Conservation (phyloP, 2,113 vertebrate species). For the Martes martes region DNA sequence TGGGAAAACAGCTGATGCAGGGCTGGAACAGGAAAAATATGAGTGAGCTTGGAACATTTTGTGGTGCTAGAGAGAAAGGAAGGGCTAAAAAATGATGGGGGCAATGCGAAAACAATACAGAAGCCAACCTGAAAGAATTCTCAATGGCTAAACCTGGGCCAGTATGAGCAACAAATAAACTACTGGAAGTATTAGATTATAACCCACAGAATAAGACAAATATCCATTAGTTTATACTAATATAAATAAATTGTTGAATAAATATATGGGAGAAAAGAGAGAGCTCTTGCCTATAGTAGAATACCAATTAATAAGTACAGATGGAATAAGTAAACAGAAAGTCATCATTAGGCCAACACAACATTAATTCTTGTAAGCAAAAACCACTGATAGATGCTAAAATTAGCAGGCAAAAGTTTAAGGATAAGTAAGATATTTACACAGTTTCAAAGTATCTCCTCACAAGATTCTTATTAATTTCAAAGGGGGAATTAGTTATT, state of each 20-base stretch:
- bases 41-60: neutral
- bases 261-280: slow-evolving; percentile 12
- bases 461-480: slow-evolving; percentile 32
- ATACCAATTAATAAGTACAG: neutral
- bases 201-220: neutral
- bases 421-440: neutral
- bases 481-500: neutral
- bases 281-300: neutral
- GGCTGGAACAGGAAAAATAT: neutral
- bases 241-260: slow-evolving; percentile 8
- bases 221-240: neutral
- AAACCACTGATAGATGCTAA: neutral
- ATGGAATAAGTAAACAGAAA: neutral
- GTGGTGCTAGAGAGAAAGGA: neutral
- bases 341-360: neutral
- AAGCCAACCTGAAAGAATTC: neutral
- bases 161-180: neutral
- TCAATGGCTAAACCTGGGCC: neutral
- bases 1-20: neutral
- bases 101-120: neutral
- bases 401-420: neutral
- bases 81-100: neutral
- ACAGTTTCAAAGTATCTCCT: neutral
- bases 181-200: neutral
- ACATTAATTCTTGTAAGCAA: neutral